Evolutionary conservation across 2,113 vertebrate genomes (phyloP).

Genomic region (Myrmophylax atrothorax): DNA sequence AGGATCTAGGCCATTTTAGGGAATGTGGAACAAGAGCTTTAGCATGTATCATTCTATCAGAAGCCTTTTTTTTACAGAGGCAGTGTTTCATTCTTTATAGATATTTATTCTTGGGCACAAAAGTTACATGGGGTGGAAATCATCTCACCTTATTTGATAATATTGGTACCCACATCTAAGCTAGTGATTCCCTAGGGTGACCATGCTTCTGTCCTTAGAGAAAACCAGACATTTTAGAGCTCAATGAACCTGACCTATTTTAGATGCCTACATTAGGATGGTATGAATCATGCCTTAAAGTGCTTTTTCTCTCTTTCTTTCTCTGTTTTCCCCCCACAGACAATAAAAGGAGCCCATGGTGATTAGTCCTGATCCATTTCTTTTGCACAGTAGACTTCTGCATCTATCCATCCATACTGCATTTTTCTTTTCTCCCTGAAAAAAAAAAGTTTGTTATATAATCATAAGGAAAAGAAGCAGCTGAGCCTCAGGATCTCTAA

Average conservation of each 20-base stretch:
- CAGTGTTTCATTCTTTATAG: constrained; percentile 4
- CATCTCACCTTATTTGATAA: background rate
- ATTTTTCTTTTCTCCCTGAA: background rate
- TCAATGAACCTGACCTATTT: constrained; percentile 38
- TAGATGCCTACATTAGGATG: background rate
- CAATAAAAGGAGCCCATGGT: background rate
- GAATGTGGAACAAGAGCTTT: background rate
- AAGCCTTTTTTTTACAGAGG: background rate
- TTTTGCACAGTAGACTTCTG: background rate
- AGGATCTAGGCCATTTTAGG: background rate
- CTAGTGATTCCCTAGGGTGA: background rate
- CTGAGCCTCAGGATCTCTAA: background rate
- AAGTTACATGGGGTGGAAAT: constrained; percentile 5
- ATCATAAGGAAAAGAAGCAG: background rate
- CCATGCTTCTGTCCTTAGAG: background rate
- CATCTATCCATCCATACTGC: background rate
- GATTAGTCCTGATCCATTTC: background rate
- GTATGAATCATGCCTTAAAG: constrained; percentile 19
- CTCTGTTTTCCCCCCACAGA: background rate
- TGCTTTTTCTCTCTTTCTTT: background rate
- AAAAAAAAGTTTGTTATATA: background rate
- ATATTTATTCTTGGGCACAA: constrained; percentile 8
- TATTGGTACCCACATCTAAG: background rate
- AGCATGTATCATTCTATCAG: background rate
- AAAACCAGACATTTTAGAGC: background rate